phyloP scores from a whole-genome alignment of 2,888 invertebrate genomes.

The Torymus aiolomorphi region DNA sequence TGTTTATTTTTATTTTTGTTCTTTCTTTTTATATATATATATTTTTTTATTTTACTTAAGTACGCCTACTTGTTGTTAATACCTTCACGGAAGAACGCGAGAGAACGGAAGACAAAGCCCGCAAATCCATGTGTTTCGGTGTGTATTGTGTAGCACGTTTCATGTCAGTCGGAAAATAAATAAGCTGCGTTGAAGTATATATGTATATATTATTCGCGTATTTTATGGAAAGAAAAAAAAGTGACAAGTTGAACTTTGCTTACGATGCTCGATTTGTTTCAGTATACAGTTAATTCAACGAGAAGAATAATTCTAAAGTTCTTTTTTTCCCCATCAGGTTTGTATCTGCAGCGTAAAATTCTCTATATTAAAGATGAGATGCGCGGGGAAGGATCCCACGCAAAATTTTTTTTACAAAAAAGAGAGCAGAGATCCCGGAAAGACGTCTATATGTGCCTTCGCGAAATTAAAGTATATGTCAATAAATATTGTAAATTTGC shows the following conservation, averaged over 20 bases:
- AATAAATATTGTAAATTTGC: slow-evolving; percentile 36
- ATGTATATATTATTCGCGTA: not conserved
- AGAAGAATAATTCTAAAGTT: not conserved
- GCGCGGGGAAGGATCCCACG: not conserved
- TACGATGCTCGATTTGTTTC: no score
- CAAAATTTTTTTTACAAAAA: slow-evolving; percentile 28
- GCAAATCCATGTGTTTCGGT: slow-evolving; percentile 1
- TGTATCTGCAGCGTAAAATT: no score
- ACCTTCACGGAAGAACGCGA: slow-evolving; percentile 6
- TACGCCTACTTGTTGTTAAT: not conserved
- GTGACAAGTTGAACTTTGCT: no score
- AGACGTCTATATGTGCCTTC: slow-evolving; percentile 24
- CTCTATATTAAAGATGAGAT: no score
- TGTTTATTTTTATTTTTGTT: no score
- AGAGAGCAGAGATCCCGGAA: slow-evolving; percentile 24
- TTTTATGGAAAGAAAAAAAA: not conserved
- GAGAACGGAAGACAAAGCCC: slow-evolving; percentile 35
- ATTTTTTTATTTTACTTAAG: no score
- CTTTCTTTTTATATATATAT: no score
- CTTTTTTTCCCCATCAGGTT: no score
- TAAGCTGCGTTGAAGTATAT: not conserved
- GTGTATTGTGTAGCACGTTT: not conserved
- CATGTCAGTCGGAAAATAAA: slow-evolving; percentile 9
- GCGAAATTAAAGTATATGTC: slow-evolving; percentile 19
- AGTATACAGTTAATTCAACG: not conserved